phyloP scores from a whole-genome alignment of 1,140 invertebrate genomes.

The Frieseomelitta varia region DNA sequence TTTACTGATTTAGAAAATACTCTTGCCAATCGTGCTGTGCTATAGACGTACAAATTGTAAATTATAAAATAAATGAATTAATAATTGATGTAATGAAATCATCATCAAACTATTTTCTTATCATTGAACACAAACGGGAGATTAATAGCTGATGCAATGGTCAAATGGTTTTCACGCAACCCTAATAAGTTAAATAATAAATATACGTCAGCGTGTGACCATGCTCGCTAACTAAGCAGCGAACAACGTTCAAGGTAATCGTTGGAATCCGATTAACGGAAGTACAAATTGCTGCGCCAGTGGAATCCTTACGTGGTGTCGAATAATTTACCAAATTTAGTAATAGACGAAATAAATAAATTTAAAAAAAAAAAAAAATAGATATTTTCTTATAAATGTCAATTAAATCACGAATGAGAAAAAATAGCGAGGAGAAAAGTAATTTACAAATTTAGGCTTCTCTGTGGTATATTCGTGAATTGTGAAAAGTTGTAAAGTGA shows the following conservation, averaged over 20 bases:
- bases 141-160: neutral
- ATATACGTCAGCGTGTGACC: neutral
- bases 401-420: neutral
- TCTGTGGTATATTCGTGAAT: neutral
- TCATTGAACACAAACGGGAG: neutral
- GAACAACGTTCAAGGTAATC: constrained; percentile 42
- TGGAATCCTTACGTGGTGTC: constrained; percentile 27
- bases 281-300: constrained; percentile 33
- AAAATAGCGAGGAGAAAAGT: neutral
- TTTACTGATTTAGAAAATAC: neutral
- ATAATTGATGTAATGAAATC: neutral
- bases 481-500: too few relatives aligned
- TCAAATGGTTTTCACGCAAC: neutral
- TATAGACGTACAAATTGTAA: neutral
- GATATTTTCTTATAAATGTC: neutral
- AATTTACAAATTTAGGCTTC: neutral
- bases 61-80: neutral
- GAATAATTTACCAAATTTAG: neutral
- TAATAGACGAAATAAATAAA: neutral
- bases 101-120: neutral
- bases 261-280: constrained; percentile 45
- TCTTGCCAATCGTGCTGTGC: neutral
- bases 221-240: neutral
- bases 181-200: constrained; percentile 9
- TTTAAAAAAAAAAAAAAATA: too few relatives aligned